Conservation (phyloP, 2,797 vertebrate genomes). For the Naso thynnoides region DNA sequence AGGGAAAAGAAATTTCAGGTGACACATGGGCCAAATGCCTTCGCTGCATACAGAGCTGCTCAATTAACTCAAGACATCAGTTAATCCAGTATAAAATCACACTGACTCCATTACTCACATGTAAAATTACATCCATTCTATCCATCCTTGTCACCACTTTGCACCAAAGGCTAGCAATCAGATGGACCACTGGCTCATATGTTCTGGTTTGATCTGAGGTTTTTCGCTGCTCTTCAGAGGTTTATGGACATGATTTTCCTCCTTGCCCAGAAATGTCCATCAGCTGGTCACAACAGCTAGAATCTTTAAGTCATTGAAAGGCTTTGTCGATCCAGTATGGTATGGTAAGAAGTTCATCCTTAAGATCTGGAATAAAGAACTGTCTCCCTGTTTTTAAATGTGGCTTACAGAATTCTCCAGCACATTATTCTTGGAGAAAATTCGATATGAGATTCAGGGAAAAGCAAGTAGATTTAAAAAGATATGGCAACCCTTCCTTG, state of each 20-base stretch:
- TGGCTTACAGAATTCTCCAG: not conserved
- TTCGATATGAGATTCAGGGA: too few relatives aligned
- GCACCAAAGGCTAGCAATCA: not conserved
- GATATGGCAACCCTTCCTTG: not conserved
- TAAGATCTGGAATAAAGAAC: not conserved
- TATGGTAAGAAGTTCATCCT: too few relatives aligned
- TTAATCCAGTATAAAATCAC: not conserved
- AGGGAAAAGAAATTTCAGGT: too few relatives aligned
- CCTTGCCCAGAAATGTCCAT: not conserved
- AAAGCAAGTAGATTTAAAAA: not conserved
- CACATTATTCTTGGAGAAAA: not conserved
- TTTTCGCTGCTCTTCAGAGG: not conserved
- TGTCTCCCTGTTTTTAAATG: not conserved
- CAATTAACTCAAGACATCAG: too few relatives aligned
- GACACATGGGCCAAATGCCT: too few relatives aligned
- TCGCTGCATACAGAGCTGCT: too few relatives aligned
- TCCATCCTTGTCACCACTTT: not conserved
- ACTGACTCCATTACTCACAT: not conserved
- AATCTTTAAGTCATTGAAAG: not conserved
- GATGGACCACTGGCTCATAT: not conserved
- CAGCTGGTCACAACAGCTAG: not conserved
- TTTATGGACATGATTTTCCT: not conserved
- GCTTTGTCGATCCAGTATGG: too few relatives aligned
- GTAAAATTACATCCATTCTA: not conserved
- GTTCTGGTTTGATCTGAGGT: not conserved